Conservation (phyloP, 2,888 invertebrate genomes). For the Graphium colonna region DNA sequence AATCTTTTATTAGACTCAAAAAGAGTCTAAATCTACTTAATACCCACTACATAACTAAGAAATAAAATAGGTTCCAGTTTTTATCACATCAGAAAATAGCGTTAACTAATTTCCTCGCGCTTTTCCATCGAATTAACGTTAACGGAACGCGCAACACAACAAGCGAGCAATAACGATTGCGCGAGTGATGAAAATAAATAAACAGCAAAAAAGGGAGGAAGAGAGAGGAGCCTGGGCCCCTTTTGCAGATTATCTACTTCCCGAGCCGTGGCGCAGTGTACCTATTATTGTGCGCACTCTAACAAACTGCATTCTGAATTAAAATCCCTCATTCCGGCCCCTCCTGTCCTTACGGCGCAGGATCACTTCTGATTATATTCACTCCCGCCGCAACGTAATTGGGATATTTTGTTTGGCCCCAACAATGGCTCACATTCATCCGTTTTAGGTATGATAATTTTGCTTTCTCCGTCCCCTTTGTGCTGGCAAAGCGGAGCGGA, state of each 20-base stretch:
- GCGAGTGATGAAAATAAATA: constrained; percentile 28
- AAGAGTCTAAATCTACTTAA: too few species aligned
- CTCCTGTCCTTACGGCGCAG: constrained; percentile 42
- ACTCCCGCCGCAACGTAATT: constrained; percentile 70
- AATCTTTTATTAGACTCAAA: too few species aligned
- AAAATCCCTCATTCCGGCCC: constrained; percentile 70
- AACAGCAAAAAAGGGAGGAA: constrained; percentile 29
- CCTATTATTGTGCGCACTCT: constrained; percentile 69
- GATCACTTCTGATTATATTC: constrained; percentile 77
- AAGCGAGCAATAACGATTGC: constrained; percentile 58
- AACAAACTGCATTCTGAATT: constrained; percentile 79
- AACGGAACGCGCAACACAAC: constrained; percentile 34
- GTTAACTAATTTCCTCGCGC: constrained; percentile 12
- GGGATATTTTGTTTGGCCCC: constrained; percentile 69
- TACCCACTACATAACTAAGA: too few species aligned
- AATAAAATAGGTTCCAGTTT: too few species aligned
- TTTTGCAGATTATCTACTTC: constrained; percentile 67
- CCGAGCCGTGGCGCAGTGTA: constrained; percentile 53
- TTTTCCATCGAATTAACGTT: constrained; percentile 25
- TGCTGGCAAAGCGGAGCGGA: constrained; percentile 34
- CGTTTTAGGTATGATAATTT: constrained; percentile 67
- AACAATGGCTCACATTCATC: constrained; percentile 72
- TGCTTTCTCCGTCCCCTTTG: constrained; percentile 49
- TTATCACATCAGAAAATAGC: too few species aligned
- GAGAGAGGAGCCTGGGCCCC: constrained; percentile 47